phyloP scores from a whole-genome alignment of 2,113 vertebrate genomes.

The Myotis yumanensis region DNA sequence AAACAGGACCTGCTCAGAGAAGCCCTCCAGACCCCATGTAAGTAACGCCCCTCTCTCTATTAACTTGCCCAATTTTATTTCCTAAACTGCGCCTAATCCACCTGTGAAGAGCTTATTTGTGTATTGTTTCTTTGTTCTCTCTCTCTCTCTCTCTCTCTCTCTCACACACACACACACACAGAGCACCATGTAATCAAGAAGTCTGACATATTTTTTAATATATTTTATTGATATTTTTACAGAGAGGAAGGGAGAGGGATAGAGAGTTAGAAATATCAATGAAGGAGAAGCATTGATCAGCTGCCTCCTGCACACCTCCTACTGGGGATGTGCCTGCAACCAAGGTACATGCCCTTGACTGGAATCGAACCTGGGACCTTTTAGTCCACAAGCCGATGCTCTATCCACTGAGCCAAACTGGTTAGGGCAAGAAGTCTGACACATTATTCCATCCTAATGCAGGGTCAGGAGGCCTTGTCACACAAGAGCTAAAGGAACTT shows the following conservation, averaged over 20 bases:
- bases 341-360: too few relatives aligned
- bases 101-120: not conserved
- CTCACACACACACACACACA: not conserved
- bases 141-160: too few relatives aligned
- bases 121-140: not conserved
- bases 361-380: too few relatives aligned
- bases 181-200: not conserved
- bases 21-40: not conserved
- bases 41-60: rapidly evolving
- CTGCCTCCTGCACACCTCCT: too few relatives aligned
- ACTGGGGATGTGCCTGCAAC: too few relatives aligned
- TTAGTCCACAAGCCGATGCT: too few relatives aligned
- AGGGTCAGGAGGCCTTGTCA: not conserved
- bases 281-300: too few relatives aligned
- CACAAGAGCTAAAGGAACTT: too few relatives aligned
- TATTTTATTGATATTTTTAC: too few relatives aligned
- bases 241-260: too few relatives aligned
- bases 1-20: not conserved
- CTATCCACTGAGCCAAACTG: too few relatives aligned
- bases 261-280: too few relatives aligned
- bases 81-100: not conserved
- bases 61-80: not conserved
- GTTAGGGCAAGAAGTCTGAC: not conserved
- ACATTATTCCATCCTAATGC: not conserved
- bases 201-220: rapidly evolving